These are phyloP conservation scores for Urocolius indicus DNA, from an alignment of 2,113 vertebrate species.

Conservation along the genomic window DNA sequence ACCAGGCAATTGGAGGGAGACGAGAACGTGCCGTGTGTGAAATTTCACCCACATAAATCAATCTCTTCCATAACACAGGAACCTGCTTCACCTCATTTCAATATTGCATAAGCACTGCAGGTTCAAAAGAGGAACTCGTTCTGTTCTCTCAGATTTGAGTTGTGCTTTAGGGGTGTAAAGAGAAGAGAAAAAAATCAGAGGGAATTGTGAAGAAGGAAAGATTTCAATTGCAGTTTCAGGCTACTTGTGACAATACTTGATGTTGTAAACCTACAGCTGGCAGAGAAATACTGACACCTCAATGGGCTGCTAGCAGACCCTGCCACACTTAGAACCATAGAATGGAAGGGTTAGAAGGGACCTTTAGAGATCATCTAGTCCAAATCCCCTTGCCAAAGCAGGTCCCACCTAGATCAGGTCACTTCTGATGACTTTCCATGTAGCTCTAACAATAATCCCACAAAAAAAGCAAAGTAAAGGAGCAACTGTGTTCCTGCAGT, in stretches of 20 bases:
- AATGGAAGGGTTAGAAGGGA: too few relatives aligned
- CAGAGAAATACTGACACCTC: background rate
- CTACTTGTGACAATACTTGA: background rate
- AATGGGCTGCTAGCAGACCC: background rate
- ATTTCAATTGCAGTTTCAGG: background rate
- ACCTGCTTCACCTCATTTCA: slow-evolving; percentile 27
- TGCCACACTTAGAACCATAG: background rate
- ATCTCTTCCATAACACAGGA: background rate
- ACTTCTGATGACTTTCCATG: background rate
- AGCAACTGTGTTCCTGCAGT: background rate
- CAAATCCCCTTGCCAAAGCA: too few relatives aligned
- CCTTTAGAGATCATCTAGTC: too few relatives aligned
- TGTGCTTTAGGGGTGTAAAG: slow-evolving; percentile 41
- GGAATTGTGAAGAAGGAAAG: slow-evolving; percentile 1
- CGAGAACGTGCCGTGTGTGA: background rate
- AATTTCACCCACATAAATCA: slow-evolving; percentile 39
- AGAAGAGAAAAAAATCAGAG: slow-evolving; percentile 26
- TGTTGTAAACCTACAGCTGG: background rate
- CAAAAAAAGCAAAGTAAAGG: background rate
- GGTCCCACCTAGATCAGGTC: too few relatives aligned
- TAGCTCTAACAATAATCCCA: background rate
- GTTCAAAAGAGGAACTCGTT: slow-evolving; percentile 63
- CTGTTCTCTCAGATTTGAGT: slow-evolving; percentile 1
- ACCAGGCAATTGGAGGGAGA: background rate
- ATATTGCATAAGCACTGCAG: slow-evolving; percentile 49